phyloP scores from a whole-genome alignment of 37 sponge, comb jelly and placozoan species.

The Cliona cf. orientalis region DNA sequence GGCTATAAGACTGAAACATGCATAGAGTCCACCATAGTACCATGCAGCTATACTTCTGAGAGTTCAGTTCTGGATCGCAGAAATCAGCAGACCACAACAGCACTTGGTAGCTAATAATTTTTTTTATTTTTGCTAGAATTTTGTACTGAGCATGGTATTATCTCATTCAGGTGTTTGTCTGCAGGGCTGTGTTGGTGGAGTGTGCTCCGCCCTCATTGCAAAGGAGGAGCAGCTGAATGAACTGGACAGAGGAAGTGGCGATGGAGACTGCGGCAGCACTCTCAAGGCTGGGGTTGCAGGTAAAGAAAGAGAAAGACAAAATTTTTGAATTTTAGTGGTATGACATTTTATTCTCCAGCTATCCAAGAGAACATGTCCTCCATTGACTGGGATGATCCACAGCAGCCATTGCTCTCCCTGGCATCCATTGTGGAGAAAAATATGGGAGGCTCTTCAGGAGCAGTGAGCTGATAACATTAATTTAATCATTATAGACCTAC shows the following conservation, averaged over 20 bases:
- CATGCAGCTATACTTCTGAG: no score
- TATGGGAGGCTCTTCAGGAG: conserved; percentile 93
- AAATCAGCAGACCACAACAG: background rate
- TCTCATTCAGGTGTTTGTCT: background rate
- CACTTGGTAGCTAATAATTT: no score
- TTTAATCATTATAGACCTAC: no score
- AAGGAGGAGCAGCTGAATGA: conserved; percentile 78
- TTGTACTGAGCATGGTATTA: no score
- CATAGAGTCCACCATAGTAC: no score
- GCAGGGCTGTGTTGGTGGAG: conserved; percentile 49
- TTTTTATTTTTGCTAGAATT: no score
- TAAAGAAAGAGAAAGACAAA: no score
- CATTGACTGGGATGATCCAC: conserved; percentile 70
- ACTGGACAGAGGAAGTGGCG: conserved; percentile 90
- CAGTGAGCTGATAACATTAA: conserved; percentile 40
- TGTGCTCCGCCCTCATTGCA: conserved; percentile 52
- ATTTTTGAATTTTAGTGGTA: no score
- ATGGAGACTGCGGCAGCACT: conserved; percentile 96
- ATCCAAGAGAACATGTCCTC: background rate
- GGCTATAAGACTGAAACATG: no score
- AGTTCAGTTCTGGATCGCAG: no score
- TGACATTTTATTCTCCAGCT: conserved; percentile 28
- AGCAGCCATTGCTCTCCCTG: conserved; percentile 53
- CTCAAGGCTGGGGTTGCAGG: conserved; percentile 65
- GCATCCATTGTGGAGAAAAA: conserved; percentile 33